Percentiles rank a stretch among this genome's conserved stretches.
These are phyloP conservation scores for Lateolabrax maculatus DNA, from an alignment of 2,797 vertebrate genomes.

Conservation along the genomic window DNA sequence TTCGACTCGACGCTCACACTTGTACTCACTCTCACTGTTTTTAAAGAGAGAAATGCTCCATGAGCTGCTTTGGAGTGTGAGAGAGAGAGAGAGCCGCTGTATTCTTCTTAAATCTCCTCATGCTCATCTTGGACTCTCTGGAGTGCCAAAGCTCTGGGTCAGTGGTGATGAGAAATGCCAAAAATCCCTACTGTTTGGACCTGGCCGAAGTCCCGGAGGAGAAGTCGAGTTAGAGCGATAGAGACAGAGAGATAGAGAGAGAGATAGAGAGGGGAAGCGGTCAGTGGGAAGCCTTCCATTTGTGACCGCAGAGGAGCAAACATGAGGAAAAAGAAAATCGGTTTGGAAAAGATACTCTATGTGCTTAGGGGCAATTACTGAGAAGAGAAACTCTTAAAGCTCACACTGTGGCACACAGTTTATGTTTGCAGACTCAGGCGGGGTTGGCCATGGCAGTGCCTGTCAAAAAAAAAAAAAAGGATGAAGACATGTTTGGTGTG, in stretches of 20 bases:
- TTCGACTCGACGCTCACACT: slow-evolving; percentile 23
- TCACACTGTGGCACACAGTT: slow-evolving; percentile 78
- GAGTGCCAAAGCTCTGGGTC: slow-evolving; percentile 73
- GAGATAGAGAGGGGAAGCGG: slow-evolving; percentile 37
- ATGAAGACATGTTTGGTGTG: slow-evolving; percentile 88
- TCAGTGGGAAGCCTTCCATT: slow-evolving; percentile 63
- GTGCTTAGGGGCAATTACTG: slow-evolving; percentile 59
- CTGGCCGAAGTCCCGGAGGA: slow-evolving; percentile 70
- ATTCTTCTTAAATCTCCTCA: slow-evolving; percentile 65
- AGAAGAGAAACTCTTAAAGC: slow-evolving; percentile 64
- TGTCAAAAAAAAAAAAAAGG: slow-evolving; percentile 69
- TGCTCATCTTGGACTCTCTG: slow-evolving; percentile 65
- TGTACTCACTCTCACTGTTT: slow-evolving; percentile 47
- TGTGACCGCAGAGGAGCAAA: slow-evolving; percentile 59
- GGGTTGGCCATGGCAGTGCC: slow-evolving; percentile 79
- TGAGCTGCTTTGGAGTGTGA: slow-evolving; percentile 46
- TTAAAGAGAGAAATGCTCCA: slow-evolving; percentile 41
- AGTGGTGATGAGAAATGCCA: slow-evolving; percentile 75
- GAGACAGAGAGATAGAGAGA: slow-evolving; percentile 14
- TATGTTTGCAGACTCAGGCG: slow-evolving; percentile 75
- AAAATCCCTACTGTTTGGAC: slow-evolving; percentile 77
- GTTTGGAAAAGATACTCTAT: slow-evolving; percentile 59
- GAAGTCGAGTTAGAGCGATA: slow-evolving; percentile 42
- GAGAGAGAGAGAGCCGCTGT: slow-evolving; percentile 36
- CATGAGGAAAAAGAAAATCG: slow-evolving; percentile 54